phyloP scores from a whole-genome alignment of 2,888 invertebrate species.

The Vanessa cardui region DNA sequence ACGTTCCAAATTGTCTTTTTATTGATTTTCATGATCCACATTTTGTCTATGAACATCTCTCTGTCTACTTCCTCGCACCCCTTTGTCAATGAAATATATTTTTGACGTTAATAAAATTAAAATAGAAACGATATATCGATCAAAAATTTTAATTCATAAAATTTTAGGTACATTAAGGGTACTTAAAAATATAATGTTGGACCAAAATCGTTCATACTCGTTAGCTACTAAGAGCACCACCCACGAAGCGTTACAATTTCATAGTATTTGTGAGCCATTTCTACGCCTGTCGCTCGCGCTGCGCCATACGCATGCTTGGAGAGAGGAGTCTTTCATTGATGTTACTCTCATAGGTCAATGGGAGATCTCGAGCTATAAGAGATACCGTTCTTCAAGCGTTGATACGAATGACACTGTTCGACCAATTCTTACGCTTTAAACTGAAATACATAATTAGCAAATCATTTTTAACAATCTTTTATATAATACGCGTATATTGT shows the following conservation, averaged over 20 bases:
- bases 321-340: constrained; percentile 50
- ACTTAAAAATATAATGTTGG: background rate
- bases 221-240: background rate
- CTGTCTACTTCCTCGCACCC: background rate
- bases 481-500: no score
- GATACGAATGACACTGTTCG: constrained; percentile 6
- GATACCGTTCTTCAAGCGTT: constrained; percentile 27
- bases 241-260: constrained; percentile 26
- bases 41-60: background rate
- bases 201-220: background rate
- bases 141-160: background rate
- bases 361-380: constrained; percentile 42
- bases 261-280: constrained; percentile 33
- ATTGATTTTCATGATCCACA: constrained; percentile 21
- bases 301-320: constrained; percentile 60
- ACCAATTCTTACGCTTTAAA: background rate
- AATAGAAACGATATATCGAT: background rate
- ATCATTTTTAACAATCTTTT: no score
- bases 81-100: background rate
- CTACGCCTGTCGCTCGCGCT: constrained; percentile 47
- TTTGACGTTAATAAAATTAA: background rate
- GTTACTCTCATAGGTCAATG: constrained; percentile 47
- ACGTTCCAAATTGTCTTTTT: background rate
- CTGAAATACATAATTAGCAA: no score
- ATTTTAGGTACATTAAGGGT: no score